Base-by-base conservation (phyloP, 1,140 invertebrate genomes). In the Psilanteris sp. region DNA sequence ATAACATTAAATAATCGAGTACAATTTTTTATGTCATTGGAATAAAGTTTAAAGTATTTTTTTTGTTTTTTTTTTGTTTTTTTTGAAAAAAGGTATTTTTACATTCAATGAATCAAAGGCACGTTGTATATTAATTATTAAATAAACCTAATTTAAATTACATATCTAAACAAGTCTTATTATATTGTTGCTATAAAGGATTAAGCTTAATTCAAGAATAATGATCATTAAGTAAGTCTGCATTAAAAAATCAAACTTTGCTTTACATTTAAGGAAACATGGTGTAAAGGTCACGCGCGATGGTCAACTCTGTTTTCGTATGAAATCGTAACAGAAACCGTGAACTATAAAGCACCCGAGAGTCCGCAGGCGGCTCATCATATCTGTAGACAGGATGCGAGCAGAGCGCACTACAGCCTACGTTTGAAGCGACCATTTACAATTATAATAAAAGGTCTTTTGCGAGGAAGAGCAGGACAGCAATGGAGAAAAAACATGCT, bases 401-500 rank as follows among this genome's bases (percentile, higher is more conserved):
- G 59, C 24, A 13, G 24, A 64, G 43, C 46, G 50, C 48, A 61
- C 43, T 66, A 72, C 78, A 26, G 59, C 64, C 67, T 76, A 78
- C 80, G 44, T 74, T 75, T 70, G 57, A 48, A 41, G 26, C 29
- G 80, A 62, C 76, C 83, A 85, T 86, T 83, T 85, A 87, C 83
- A 87, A 85, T 88, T 85, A 82, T 83, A 85, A 85, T 87, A 84
- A 87, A 86, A 88, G 80, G 76, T 70, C 79, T 41, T 67, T 78
- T 64, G 79, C 66, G 48, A 64, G 74, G 70, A 70, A 62, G 57
- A 76, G 67, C 41, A 24, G 13, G 20, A 64, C 11, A 27, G 31
- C 16, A 32, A 54, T 14, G 22, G 26, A 14, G 39, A 59, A 61
- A 66, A 50, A 44, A 22, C 7, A 11, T 0, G 22, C 44, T 59